phyloP scores from a whole-genome alignment of 2,888 invertebrate species.

The Dromius quadrimaculatus region DNA sequence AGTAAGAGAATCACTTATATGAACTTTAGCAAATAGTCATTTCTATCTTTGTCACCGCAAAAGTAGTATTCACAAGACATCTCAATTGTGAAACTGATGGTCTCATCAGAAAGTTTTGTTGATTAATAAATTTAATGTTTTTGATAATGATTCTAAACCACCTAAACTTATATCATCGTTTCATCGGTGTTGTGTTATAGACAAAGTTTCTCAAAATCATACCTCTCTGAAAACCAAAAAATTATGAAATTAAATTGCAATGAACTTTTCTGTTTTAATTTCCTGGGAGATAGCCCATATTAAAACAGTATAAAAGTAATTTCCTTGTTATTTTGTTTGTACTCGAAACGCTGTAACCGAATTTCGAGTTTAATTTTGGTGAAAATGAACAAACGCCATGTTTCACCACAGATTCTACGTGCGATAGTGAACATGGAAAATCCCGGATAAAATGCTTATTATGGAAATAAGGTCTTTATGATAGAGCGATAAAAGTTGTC shows the following conservation, averaged over 20 bases:
- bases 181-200: too few species aligned
- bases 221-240: constrained; percentile 10
- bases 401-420: constrained; percentile 31
- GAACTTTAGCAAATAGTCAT: too few species aligned
- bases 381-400: constrained; percentile 13
- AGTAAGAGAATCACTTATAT: too few species aligned
- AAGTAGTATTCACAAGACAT: too few species aligned
- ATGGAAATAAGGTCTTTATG: constrained; percentile 32
- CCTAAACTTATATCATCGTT: too few species aligned
- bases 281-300: not conserved
- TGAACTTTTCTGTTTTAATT: constrained; percentile 29
- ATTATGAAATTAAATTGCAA: constrained; percentile 5
- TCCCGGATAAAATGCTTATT: constrained; percentile 20
- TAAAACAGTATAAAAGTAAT: constrained; percentile 29
- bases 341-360: constrained; percentile 13
- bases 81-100: too few species aligned
- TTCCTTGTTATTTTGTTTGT: constrained; percentile 32
- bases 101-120: too few species aligned
- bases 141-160: too few species aligned
- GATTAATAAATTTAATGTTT: too few species aligned
- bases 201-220: too few species aligned
- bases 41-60: too few species aligned
- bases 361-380: constrained; percentile 27
- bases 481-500: not conserved
- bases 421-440: constrained; percentile 15